Base-by-base conservation (phyloP, 2,797 vertebrate genomes). In the Sebastes reedi region DNA sequence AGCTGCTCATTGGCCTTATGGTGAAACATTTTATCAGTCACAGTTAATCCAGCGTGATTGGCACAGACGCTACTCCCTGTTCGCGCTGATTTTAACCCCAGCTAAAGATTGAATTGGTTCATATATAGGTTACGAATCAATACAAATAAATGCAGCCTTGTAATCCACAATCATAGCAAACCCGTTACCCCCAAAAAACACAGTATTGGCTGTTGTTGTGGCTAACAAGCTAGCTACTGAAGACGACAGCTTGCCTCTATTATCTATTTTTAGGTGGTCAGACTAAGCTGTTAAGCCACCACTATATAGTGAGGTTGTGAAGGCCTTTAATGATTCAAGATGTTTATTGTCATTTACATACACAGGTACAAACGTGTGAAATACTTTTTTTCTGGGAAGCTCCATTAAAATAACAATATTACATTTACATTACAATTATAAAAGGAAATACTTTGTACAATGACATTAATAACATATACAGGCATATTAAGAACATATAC, bases 211-310 rank as follows among this genome's bases (percentile, higher is more conserved):
- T 70, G 56, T 34, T 34, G 2, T 79, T 56, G 34, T 66, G 66
- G 88, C 88, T 71, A 84, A 75, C 70, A 14, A 25, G 87, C 81
- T 61, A 80, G 88, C 88, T 78, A 64, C 71, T 55, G 79, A 85
- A 90, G 88, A 93, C 91, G 88, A 79, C 86, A 84, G 88, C 76
- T 81, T 84, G 87, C 66, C n/a, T 74, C n/a, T 74, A 14, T 92
- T n/a, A 50, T 50, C 89, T 94, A 93, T 94, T 92, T 95, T 90
- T 92, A 91, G 91, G 68, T 67, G 25, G 62, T 14, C 77, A 34
- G 71, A 36, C 82, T 92, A 91, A 93, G 87, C 91, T 80, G 30
- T 77, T 92, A 89, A 93, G 32, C 89, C 88, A 73, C 68, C 68
- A 11, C 20, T 69, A 68, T 64, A 77, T 54, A 77, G 60, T 30